These are phyloP conservation scores for Sebastes minor DNA, from an alignment of 2,797 vertebrate species.

Conservation along the genomic window DNA sequence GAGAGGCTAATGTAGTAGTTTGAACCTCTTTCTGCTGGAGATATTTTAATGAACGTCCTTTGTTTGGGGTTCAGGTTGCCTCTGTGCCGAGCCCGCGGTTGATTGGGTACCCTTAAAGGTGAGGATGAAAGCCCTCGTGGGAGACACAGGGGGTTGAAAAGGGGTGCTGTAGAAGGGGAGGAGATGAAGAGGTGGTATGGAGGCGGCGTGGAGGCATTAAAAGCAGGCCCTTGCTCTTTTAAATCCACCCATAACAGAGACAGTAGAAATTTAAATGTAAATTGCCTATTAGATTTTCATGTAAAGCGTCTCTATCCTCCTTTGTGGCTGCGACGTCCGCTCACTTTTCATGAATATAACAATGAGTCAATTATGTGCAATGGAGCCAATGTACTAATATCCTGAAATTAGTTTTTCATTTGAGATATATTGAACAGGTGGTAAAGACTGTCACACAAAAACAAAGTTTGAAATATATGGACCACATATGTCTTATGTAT, in stretches of 20 bases:
- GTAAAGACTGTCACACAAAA: slow-evolving; percentile 5
- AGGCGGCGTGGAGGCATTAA: slow-evolving; percentile 73
- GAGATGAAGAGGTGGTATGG: slow-evolving; percentile 69
- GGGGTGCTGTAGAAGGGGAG: slow-evolving; percentile 60
- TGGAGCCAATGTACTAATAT: slow-evolving; percentile 47
- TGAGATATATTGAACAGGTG: slow-evolving; percentile 32
- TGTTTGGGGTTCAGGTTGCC: slow-evolving; percentile 76
- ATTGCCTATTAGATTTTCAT: slow-evolving; percentile 83
- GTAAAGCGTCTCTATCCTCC: slow-evolving; percentile 76
- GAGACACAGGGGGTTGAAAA: slow-evolving; percentile 63
- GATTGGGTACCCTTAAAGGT: slow-evolving; percentile 80
- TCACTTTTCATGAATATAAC: slow-evolving; percentile 64
- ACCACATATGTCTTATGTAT: neutral
- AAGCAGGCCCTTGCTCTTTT: slow-evolving; percentile 77
- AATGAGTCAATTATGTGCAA: slow-evolving; percentile 58
- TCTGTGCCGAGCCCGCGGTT: slow-evolving; percentile 58
- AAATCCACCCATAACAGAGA: slow-evolving; percentile 77
- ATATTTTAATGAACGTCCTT: slow-evolving; percentile 85
- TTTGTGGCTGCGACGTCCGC: slow-evolving; percentile 63
- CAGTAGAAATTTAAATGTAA: slow-evolving; percentile 84
- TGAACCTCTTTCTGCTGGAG: slow-evolving; percentile 76
- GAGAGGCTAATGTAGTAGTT: slow-evolving; percentile 70
- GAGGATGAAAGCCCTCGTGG: slow-evolving; percentile 74
- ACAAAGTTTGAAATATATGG: slow-evolving; percentile 4
- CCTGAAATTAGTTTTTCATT: slow-evolving; percentile 43